phyloP scores from a whole-genome alignment of 2,888 invertebrate species.

The Coleophora deauratella region DNA sequence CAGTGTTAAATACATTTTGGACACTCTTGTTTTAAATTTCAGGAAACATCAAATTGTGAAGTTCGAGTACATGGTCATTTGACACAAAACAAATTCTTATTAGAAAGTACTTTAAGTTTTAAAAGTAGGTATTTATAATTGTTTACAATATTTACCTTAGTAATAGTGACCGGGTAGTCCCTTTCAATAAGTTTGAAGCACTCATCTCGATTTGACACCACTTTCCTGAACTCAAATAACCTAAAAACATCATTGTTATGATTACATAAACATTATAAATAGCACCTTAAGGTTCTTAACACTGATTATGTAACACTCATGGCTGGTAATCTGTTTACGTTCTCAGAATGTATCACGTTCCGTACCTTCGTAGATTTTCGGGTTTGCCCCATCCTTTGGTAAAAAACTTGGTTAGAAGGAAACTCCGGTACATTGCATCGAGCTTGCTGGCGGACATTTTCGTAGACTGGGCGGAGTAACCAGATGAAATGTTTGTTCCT shows the following conservation, averaged over 20 bases:
- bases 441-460: conserved; percentile 77
- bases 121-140: too few relatives aligned
- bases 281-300: not conserved
- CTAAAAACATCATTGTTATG: conserved; percentile 51
- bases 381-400: conserved; percentile 98
- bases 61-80: too few relatives aligned
- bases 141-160: conserved; percentile 76
- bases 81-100: too few relatives aligned
- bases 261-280: conserved; percentile 13
- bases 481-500: conserved; percentile 1
- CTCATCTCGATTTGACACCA: conserved; percentile 86
- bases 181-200: conserved; percentile 87
- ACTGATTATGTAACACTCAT: too few relatives aligned
- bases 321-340: too few relatives aligned
- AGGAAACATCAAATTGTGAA: too few relatives aligned
- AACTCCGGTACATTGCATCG: conserved; percentile 88
- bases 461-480: conserved; percentile 4
- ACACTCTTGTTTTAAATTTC: too few relatives aligned
- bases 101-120: too few relatives aligned
- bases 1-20: too few relatives aligned
- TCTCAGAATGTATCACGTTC: not conserved
- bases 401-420: conserved; percentile 93
- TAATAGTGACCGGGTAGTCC: conserved; percentile 90
- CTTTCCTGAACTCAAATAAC: conserved; percentile 92
- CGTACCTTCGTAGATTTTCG: conserved; percentile 88